Base-by-base conservation (phyloP, 2,113 vertebrate genomes). In the Gymnobelideus leadbeateri region DNA sequence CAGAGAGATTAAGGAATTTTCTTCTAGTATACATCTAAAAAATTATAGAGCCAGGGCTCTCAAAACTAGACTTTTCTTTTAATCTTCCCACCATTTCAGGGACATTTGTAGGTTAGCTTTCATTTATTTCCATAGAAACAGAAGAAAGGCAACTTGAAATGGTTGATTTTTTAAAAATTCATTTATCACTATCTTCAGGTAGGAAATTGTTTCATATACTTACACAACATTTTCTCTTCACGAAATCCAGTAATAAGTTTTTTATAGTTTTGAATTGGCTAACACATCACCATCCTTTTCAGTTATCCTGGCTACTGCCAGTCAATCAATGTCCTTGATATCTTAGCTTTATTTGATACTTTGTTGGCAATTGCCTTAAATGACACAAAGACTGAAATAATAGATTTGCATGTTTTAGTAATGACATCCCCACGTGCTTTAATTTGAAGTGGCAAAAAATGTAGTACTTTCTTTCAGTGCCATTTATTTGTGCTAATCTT, bases 331-430 rank as follows among this genome's bases (percentile, higher is more conserved):
- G 61, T 91, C 16, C 14, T 49, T 94, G 37, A 91, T 14, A 57
- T 89, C 26, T 61, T 55, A 94, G n/a, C 51, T 68, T 43, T 0
- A 54, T 43, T 84, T 94, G 61, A 91, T 16, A 91, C 19, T 84
- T 51, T 93, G 28, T 93, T 94, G 93, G 91, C 92, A 89, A 3
- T 92, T 92, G 19, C 19, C 95, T 94, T 94, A 92, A 91, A 43
- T 96, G 68, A 14, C 46, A 90, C 12, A 90, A n/a, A 91, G 57
- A 23, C 51, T 94, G 43, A 47, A 19, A 8, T n/a, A 94, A 46
- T 92, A 37, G 51, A 0, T 95, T 89, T 43, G 68, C 16, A 8
- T 84, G 68, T 84, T 84, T 96, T 57, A 94, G 21, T 51, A 91
- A 89, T 93, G 52, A 57, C 50, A 53, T 92, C 28, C 23, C 1